Evolutionary conservation across 2,113 vertebrate genomes (phyloP).

Genomic region (Nibea albiflora): DNA sequence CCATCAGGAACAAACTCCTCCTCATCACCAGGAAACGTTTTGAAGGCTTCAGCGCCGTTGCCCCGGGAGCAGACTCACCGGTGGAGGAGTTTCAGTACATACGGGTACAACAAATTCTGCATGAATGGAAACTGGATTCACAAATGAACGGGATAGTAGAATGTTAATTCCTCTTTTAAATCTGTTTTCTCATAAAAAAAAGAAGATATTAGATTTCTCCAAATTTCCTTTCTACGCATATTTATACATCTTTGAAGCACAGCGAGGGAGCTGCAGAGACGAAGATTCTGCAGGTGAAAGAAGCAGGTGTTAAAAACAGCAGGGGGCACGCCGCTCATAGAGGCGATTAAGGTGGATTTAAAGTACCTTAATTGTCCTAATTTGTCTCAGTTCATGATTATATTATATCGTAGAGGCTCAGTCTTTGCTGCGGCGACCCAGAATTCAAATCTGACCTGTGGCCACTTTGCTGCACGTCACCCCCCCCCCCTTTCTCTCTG

Average conservation of each 20-base stretch:
- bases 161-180: neutral
- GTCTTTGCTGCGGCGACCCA: too few relatives aligned
- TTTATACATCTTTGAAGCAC: neutral
- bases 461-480: too few relatives aligned
- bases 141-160: neutral
- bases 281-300: neutral
- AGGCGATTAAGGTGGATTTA: neutral
- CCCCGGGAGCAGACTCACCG: slow-evolving; percentile 86
- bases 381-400: neutral
- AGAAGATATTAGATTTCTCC: neutral
- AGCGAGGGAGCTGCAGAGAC: neutral
- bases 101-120: slow-evolving; percentile 81
- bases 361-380: neutral
- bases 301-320: neutral
- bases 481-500: too few relatives aligned
- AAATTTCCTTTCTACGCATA: neutral
- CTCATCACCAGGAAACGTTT: slow-evolving; percentile 92
- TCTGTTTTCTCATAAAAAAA: neutral
- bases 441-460: too few relatives aligned
- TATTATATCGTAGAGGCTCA: too few relatives aligned
- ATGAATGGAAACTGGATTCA: neutral
- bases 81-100: slow-evolving; percentile 99
- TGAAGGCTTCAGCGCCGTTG: slow-evolving; percentile 70
- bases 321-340: neutral
- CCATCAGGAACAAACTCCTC: slow-evolving; percentile 97